These are phyloP conservation scores for Neodiprion fabricii DNA, from an alignment of 1,140 invertebrate genomes.

Conservation along the genomic window DNA sequence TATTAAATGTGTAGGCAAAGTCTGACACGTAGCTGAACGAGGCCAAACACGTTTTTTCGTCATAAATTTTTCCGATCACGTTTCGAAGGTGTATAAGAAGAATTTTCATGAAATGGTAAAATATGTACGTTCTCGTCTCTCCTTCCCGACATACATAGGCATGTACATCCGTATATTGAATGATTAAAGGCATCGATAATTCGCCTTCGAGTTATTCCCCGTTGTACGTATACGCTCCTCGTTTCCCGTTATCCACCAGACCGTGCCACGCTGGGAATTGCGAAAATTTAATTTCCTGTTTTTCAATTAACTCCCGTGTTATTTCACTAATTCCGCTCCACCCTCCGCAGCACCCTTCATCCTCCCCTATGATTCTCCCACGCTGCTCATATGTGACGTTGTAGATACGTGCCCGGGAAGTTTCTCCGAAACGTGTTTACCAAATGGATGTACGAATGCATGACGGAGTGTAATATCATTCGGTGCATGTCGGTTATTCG, in stretches of 20 bases:
- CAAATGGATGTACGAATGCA: neutral
- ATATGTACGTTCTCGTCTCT: neutral
- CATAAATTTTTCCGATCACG: neutral
- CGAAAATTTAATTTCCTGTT: constrained; percentile 50
- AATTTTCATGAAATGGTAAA: constrained; percentile 8
- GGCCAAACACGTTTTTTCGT: constrained; percentile 1
- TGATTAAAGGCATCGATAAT: constrained; percentile 44
- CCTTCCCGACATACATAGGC: no score
- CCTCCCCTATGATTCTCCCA: neutral
- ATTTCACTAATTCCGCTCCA: constrained; percentile 26
- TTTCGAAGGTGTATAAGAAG: neutral
- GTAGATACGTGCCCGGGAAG: neutral
- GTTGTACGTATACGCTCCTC: constrained; percentile 16
- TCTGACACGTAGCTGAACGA: neutral
- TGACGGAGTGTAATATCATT: neutral
- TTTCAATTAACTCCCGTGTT: constrained; percentile 47
- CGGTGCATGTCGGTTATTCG: no score
- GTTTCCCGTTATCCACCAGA: constrained; percentile 28
- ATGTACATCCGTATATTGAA: constrained; percentile 24
- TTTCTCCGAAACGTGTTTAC: neutral
- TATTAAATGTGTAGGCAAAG: neutral
- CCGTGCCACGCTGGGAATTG: constrained; percentile 26
- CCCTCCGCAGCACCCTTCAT: neutral
- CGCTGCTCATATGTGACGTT: neutral
- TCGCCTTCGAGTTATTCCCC: constrained; percentile 30